Evolutionary conservation across 92 coral and sea anemone genomes (phyloP).

Genomic region (Hydrozoanthus gracilis): DNA sequence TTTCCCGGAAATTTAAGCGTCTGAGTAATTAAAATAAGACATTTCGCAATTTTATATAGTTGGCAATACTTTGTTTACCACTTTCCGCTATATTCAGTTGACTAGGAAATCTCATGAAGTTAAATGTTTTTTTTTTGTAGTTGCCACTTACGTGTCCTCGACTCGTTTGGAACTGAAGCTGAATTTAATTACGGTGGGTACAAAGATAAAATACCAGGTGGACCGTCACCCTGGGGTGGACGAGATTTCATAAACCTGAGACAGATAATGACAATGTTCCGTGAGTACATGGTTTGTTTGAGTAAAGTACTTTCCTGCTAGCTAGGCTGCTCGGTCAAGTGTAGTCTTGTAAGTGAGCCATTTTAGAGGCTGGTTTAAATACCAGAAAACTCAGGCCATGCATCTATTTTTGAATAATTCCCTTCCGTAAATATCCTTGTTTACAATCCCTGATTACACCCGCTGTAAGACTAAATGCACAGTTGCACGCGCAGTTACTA

Average conservation of each 20-base stretch:
- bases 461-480: too few relatives aligned
- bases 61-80: too few relatives aligned
- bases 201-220: slow-evolving; percentile 59
- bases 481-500: too few relatives aligned
- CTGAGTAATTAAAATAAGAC: too few relatives aligned
- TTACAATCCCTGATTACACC: too few relatives aligned
- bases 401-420: too few relatives aligned
- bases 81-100: too few relatives aligned
- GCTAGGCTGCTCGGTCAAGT: neutral
- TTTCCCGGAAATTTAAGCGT: too few relatives aligned
- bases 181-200: slow-evolving; percentile 80
- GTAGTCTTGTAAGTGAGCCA: neutral
- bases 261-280: slow-evolving; percentile 93
- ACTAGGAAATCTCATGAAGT: too few relatives aligned
- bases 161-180: slow-evolving; percentile 96
- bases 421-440: too few relatives aligned
- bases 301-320: neutral
- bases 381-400: too few relatives aligned
- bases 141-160: slow-evolving; percentile 77
- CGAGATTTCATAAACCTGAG: slow-evolving; percentile 67
- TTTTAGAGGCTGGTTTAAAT: neutral
- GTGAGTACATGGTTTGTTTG: slow-evolving; percentile 53
- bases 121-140: slow-evolving; percentile 42
- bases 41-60: too few relatives aligned
- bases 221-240: slow-evolving; percentile 74